phyloP scores from a whole-genome alignment of 2,888 invertebrate species.

The Cheilosia urbana region DNA sequence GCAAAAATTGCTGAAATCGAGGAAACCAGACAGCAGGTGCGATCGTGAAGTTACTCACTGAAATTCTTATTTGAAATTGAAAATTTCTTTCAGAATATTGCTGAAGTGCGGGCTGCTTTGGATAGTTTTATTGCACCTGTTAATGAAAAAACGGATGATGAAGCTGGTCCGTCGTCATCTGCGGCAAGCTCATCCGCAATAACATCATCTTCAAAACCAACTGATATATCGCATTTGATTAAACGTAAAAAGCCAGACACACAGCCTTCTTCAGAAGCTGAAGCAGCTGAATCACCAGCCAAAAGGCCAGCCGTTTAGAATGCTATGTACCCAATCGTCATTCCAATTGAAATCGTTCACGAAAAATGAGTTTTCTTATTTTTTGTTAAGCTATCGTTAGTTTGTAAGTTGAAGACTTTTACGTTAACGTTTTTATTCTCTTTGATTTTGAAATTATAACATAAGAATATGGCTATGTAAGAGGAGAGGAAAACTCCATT shows the following conservation, averaged over 20 bases:
- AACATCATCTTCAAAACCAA: constrained; percentile 86
- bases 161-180: constrained; percentile 77
- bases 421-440: constrained; percentile 17
- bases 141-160: constrained; percentile 46
- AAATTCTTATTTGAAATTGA: constrained; percentile 49
- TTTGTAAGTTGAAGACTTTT: constrained; percentile 20
- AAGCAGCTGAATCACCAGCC: constrained; percentile 84
- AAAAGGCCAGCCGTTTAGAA: constrained; percentile 86
- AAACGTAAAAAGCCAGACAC: constrained; percentile 89
- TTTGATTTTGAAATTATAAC: constrained; percentile 10
- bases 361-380: background rate
- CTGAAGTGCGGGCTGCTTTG: constrained; percentile 82
- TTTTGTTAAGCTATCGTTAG: constrained; percentile 1
- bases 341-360: constrained; percentile 18
- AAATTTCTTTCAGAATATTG: constrained; percentile 80
- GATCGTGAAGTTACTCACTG: constrained; percentile 31
- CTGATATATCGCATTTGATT: constrained; percentile 92
- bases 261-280: constrained; percentile 83
- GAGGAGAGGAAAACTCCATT: background rate
- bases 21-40: constrained; percentile 86
- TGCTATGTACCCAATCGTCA: background rate
- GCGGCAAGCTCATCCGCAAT: constrained; percentile 78
- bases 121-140: constrained; percentile 80
- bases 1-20: constrained; percentile 95
- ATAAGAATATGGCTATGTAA: background rate